Evolutionary conservation across 2,888 invertebrate genomes (phyloP), one percentile per base, ranked within the genome.

Genomic region (Philaethria dido): DNA sequence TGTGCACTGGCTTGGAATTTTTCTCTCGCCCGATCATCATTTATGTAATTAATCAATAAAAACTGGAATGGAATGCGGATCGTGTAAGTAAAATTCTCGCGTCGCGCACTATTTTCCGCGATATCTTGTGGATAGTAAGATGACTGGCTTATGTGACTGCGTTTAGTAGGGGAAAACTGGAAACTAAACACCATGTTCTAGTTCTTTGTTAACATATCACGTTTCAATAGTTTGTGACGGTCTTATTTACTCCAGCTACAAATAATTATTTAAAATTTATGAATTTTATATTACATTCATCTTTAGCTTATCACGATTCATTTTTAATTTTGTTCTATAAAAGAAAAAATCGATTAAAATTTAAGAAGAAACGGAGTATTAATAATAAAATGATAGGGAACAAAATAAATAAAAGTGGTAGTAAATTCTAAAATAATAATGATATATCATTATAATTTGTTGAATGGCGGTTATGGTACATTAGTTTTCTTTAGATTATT

Each of bases 81-180:
- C 84, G 85, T 83, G 86, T 86, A 84, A 84, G 80, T 80, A 81
- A 80, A 78, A 78, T 78, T 75, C 80, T 81, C 80, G 80, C 91
- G 89, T 91, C 88, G 82, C 86, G 92, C 89, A 90, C 91, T 89
- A 86, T 89, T 92, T 92, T 91, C 81, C 78, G 85, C 86, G 84
- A 78, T 79, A 74, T 71, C 76, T 79, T 80, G 83, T 83, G 80
- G 81, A 71, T 80, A 82, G 85, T 85, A 84, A 86, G 85, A 85
- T 85, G 83, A 87, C 79, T 85, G 83, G 85, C 81, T 82, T 79
- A 80, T 82, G 79, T 79, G 81, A 78, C 66, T 66, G 55, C 59
- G 77, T 76, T 75, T 75, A 72, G 76, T 72, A 69, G 69, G 89
- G 85, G 91, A 90, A 91, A 90, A 86, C 86, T 84, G 81, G 86